These are phyloP conservation scores for Lithobates sylvaticus DNA, from an alignment of 2,797 vertebrate genomes.

Conservation along the genomic window DNA sequence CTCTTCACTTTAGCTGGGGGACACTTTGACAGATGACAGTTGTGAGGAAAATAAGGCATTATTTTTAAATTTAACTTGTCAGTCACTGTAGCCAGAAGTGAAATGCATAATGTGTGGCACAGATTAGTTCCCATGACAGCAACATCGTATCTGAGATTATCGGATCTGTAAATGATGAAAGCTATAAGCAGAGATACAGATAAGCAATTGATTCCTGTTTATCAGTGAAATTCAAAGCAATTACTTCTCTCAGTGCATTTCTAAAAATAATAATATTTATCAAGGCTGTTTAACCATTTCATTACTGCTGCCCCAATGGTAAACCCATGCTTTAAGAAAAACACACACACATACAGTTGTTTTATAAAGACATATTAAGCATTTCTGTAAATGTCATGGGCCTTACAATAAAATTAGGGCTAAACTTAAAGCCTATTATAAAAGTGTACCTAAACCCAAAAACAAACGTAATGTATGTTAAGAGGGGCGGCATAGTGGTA, in stretches of 20 bases:
- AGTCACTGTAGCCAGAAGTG: background rate
- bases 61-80: constrained; percentile 16
- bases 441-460: too few relatives aligned
- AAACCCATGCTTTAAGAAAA: background rate
- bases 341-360: background rate
- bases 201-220: background rate
- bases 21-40: constrained; percentile 6
- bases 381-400: too few relatives aligned
- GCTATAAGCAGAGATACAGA: background rate
- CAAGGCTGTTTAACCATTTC: background rate
- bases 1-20: background rate
- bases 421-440: too few relatives aligned
- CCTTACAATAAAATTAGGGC: too few relatives aligned
- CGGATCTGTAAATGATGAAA: constrained; percentile 55
- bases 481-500: too few relatives aligned
- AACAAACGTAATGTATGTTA: too few relatives aligned
- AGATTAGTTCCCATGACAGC: constrained; percentile 69
- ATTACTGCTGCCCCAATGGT: background rate
- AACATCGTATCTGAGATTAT: constrained; percentile 65
- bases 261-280: background rate
- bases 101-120: constrained; percentile 65
- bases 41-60: background rate
- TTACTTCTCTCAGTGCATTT: background rate
- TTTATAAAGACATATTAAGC: too few relatives aligned
- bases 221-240: constrained; percentile 10